Percentiles rank a stretch among this genome's conserved stretches.
Evolutionary conservation across 2,797 vertebrate species (phyloP).

Genomic region (Coregonus suidteri): DNA sequence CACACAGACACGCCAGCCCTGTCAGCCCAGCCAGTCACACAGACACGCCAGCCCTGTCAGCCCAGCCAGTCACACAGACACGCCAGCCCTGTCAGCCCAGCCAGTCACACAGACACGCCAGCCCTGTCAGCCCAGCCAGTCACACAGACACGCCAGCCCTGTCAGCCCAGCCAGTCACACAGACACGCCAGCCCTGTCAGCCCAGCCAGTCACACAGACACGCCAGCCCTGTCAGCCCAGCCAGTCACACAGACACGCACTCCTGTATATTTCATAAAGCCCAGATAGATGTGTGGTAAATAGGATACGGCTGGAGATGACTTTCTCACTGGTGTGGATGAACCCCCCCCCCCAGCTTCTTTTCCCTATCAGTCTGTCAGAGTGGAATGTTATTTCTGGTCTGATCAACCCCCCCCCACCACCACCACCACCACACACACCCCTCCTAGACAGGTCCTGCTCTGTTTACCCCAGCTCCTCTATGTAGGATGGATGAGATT

Average conservation of each 20-base stretch:
- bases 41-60: conserved; percentile 24
- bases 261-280: conserved; percentile 68
- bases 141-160: conserved; percentile 25
- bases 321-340: conserved; percentile 3
- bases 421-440: neutral
- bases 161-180: conserved; percentile 1
- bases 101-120: conserved; percentile 32
- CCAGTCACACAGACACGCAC: conserved; percentile 20
- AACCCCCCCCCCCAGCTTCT: conserved; percentile 62
- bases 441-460: conserved; percentile 29
- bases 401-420: conserved; percentile 11
- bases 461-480: conserved; percentile 36
- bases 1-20: conserved; percentile 39
- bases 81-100: conserved; percentile 31
- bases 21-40: conserved; percentile 36
- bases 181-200: conserved; percentile 24
- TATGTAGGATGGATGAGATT: conserved; percentile 24
- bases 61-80: conserved; percentile 1
- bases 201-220: conserved; percentile 1
- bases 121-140: conserved; percentile 49
- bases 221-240: conserved; percentile 49
- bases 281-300: conserved; percentile 67
- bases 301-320: conserved; percentile 36
- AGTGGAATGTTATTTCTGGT: conserved; percentile 34
- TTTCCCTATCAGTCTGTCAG: conserved; percentile 49